phyloP scores from a whole-genome alignment of 1,140 invertebrate species.

The Hestina assimilis region DNA sequence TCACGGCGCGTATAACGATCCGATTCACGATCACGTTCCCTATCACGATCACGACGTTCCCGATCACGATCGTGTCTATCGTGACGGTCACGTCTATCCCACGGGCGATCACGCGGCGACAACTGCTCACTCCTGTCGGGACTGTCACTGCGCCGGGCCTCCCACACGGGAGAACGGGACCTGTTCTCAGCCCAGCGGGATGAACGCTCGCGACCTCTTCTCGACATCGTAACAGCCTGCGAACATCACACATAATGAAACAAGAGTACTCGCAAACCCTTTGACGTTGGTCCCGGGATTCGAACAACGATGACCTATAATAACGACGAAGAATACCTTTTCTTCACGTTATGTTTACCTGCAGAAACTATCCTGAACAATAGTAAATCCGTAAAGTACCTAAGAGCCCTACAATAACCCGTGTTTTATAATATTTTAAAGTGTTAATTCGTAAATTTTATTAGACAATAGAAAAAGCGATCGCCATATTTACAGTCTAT shows the following conservation, averaged over 20 bases:
- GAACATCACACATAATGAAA: constrained; percentile 65
- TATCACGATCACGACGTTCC: constrained; percentile 38
- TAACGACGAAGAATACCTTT: constrained; percentile 33
- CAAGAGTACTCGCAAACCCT: constrained; percentile 44
- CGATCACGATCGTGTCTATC: constrained; percentile 49
- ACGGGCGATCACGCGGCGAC: constrained; percentile 40
- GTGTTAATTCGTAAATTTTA: not conserved
- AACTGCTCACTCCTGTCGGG: constrained; percentile 39
- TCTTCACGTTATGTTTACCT: constrained; percentile 39
- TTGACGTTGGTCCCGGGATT: constrained; percentile 31
- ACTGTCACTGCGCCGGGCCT: constrained; percentile 50
- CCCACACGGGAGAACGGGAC: constrained; percentile 58
- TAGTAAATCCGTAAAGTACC: constrained; percentile 1
- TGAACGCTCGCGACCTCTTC: constrained; percentile 55
- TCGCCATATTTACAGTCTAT: no score
- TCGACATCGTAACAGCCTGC: constrained; percentile 66
- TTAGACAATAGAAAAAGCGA: not conserved
- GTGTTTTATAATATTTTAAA: not conserved
- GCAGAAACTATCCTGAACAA: constrained; percentile 22
- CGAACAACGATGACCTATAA: constrained; percentile 33
- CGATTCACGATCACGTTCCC: constrained; percentile 39
- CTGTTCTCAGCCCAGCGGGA: constrained; percentile 53
- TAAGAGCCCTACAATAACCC: not conserved
- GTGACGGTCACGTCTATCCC: constrained; percentile 41
- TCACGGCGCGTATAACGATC: constrained; percentile 46